Evolutionary conservation across 2,888 invertebrate species (phyloP), one percentile per base, ranked within the genome.

Genomic region (Protophormia terraenovae): DNA sequence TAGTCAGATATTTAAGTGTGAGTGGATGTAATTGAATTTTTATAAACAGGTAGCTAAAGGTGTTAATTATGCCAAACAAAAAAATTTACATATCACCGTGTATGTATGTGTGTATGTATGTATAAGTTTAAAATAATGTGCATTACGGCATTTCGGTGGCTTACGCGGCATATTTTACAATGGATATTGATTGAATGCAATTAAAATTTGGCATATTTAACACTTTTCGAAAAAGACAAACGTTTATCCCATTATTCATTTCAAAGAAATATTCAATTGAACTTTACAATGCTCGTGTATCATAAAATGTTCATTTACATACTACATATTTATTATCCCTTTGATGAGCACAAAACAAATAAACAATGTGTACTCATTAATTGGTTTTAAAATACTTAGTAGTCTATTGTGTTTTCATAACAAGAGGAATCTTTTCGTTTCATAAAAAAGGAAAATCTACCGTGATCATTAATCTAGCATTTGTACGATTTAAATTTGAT

Each of bases 21-120:
- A n/a, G n/a, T n/a, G n/a, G n/a, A 58, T 29, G 16, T 27, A 55
- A 14, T 10, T 47, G 6, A 16, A 19, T 47, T 16, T 16, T 16
- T 16, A 45, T 10, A n/a, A 62, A 75, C 73, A 73, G 73, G 38
- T 62, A 62, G 62, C n/a, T 47, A n/a, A 35, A 62, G 62, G 73
- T 75, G 62, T 75, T 64, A 75, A 75, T 62, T 62, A 50, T 22
- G 35, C 24, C n/a, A 55, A n/a, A 2, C n/a, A 16, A 45, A 45
- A n/a, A 29, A 55, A 27, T 55, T 29, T 29, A 27, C 55, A 55
- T 55, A 27, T n/a, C n/a, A n/a, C n/a, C n/a, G 32, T 19, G 7
- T 3, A 8, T 29, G 29, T 19, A 19, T 24, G n/a, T 19, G 14
- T 8, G 10, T 35, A 35, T 60, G 32, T 0, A 5, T 32, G 19